Evolutionary conservation across 2,113 vertebrate genomes (phyloP), one percentile per base, ranked within the genome.

Genomic region (Pterocles orientalis): DNA sequence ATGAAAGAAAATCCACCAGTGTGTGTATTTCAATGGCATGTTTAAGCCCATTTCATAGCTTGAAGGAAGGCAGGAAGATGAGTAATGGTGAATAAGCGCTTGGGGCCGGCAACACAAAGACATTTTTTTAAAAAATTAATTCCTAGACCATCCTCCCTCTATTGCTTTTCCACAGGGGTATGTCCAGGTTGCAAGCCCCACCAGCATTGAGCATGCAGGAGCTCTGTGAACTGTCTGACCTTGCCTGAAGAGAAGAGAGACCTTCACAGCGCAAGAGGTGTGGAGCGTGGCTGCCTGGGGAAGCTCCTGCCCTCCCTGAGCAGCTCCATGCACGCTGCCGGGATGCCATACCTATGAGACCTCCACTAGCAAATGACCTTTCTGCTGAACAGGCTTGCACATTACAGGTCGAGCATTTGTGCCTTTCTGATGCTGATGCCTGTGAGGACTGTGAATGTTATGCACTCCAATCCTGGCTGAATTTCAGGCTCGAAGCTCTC

Each of bases 361-460:
- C 48, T 77, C 54, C 51, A 71, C 62, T 33, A 68, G 50, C 12
- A 50, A 56, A 7, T 45, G 68, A 96, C 31, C 43, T 83, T 92
- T 72, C 81, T 64, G 34, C 51, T 85, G 62, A 80, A 54, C 72
- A 70, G 61, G 56, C 12, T 82, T 66, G 10, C 24, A 33, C 1
- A 0, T 0, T 41, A n/a, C n/a, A 21, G 43, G 11, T 25, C 1
- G 1, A 34, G 31, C 7, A 1, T 71, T 75, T 73, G 54, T 85
- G 43, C 21, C 18, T 58, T 81, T 81, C 53, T 77, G 48, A 9
- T 60, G 19, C 7, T 33, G 39, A 6, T 85, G 51, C 26, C 18
- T 58, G 50, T 70, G 82, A 57, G 69, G 20, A 36, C 10, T 43
- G 31, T 23, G 33, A 79, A 25, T 50, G 43, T 39, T 34, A 25